Base-by-base conservation (phyloP, 2,888 invertebrate genomes). In the Ochropleura plecta region DNA sequence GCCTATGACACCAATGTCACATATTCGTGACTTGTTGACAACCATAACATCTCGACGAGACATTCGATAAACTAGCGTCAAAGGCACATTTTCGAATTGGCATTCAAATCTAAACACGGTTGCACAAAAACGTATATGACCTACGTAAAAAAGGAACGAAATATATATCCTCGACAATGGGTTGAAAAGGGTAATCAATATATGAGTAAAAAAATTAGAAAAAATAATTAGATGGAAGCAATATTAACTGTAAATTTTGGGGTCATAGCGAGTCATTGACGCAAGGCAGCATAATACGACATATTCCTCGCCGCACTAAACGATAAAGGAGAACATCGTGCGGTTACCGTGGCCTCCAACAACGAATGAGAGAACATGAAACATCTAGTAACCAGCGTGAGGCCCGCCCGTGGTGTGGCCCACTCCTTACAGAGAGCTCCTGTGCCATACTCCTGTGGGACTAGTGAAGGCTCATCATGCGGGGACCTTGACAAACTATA, bases 201-300 rank as follows among this genome's bases (percentile, higher is more conserved):
- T 74, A 63, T 51, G 60, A 76, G 59, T 80, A 79, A 62, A 83
- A 76, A 81, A 74, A 74, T 72, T 78, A 79, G 65, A 87, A 86
- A 87, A 86, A 78, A 80, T 79, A 70, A 70, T 77, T 51, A 73
- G 82, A 84, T 86, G 79, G 86, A 83, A 84, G 88, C 84, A 87
- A 81, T 66, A 68, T 74, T 60, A 64, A 78, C 76, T 69, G 76
- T 81, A 78, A 81, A 77, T 74, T 86, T 87, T 86, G 82, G 86
- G 84, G 86, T 80, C 84, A 78, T 78, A 84, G 83, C 88, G 82
- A 87, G 86, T 77, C 60, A 55, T 73, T n/a, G 55, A 80, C 73
- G 76, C 88, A 84, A 87, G 79, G 78, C 86, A 82, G 79, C 78
- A 83, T 62, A 77, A 77, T 48, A 84, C 76, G 40, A 44, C 12